phyloP scores from a whole-genome alignment of 2,888 invertebrate genomes.

The Drosophila cognata region DNA sequence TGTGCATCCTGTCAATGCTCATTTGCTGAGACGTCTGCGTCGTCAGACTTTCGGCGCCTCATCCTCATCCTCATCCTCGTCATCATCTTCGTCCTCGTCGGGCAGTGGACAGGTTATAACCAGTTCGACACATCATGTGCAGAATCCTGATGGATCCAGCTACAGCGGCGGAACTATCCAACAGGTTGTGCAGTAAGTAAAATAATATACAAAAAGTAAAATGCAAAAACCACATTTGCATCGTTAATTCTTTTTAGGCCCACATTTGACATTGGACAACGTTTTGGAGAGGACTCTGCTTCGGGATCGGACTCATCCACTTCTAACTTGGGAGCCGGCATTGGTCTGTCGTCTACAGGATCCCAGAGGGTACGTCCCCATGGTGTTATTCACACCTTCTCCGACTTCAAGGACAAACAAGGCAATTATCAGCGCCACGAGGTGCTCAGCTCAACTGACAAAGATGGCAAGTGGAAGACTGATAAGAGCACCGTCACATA shows the following conservation, averaged over 20 bases:
- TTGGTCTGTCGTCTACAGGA: neutral
- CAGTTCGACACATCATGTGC: conserved; percentile 34
- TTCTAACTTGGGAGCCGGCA: neutral
- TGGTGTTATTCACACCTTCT: conserved; percentile 1
- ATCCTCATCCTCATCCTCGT: conserved; percentile 64
- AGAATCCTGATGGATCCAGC: conserved; percentile 46
- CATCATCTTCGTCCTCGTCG: conserved; percentile 48
- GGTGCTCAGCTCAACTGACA: neutral
- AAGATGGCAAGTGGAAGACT: conserved; percentile 18
- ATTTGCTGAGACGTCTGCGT: conserved; percentile 79
- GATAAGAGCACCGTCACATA: conserved; percentile 11
- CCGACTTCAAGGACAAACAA: conserved; percentile 7
- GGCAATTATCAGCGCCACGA: conserved; percentile 14
- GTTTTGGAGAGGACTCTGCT: conserved; percentile 60
- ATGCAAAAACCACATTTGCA: neutral
- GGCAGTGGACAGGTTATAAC: conserved; percentile 46
- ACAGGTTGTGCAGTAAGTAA: conserved; percentile 30
- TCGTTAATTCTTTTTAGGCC: neutral
- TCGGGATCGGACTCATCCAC: neutral
- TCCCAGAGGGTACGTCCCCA: neutral
- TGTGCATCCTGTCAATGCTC: conserved; percentile 75
- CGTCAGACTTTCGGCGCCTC: conserved; percentile 62
- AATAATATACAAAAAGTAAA: neutral
- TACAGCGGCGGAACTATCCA: conserved; percentile 11
- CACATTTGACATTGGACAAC: conserved; percentile 25